Evolutionary conservation across 1,140 invertebrate genomes (phyloP).

Genomic region (Lordiphosa stackelbergi): DNA sequence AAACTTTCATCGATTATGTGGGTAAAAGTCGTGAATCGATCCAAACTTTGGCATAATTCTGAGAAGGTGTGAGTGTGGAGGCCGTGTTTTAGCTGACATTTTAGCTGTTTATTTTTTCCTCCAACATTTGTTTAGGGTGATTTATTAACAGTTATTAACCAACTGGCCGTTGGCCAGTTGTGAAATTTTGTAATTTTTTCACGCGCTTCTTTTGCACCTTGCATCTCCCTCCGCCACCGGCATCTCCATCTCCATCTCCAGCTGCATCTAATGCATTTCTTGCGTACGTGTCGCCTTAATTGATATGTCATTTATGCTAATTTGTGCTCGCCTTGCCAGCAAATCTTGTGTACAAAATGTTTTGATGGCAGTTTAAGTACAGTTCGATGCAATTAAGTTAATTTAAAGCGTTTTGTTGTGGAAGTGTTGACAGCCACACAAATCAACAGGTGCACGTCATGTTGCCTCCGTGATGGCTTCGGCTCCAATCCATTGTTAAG

Average conservation of each 20-base stretch:
- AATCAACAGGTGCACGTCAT: slow-evolving; percentile 42
- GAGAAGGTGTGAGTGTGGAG: slow-evolving; percentile 33
- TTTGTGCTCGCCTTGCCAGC: slow-evolving; percentile 22
- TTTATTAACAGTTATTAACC: slow-evolving; percentile 66
- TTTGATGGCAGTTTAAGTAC: slow-evolving; percentile 48
- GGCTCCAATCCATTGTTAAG: slow-evolving; percentile 23
- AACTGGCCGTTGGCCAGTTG: slow-evolving; percentile 42
- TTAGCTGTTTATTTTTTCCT: slow-evolving; percentile 36
- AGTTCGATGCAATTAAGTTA: slow-evolving; percentile 59
- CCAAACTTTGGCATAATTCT: no score
- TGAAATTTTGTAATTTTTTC: slow-evolving; percentile 56
- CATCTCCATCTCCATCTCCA: slow-evolving; percentile 1
- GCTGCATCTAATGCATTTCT: slow-evolving; percentile 64
- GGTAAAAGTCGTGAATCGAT: slow-evolving; percentile 41
- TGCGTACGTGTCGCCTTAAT: slow-evolving; percentile 68
- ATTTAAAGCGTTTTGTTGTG: slow-evolving; percentile 56
- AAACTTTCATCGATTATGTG: slow-evolving; percentile 50
- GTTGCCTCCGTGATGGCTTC: not conserved
- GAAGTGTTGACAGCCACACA: slow-evolving; percentile 54
- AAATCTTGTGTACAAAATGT: slow-evolving; percentile 24
- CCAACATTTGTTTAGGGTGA: slow-evolving; percentile 63
- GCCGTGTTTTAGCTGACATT: slow-evolving; percentile 27
- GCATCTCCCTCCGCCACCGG: slow-evolving; percentile 5
- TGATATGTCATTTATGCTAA: slow-evolving; percentile 72
- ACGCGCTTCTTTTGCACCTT: slow-evolving; percentile 18